phyloP scores from a whole-genome alignment of 2,797 vertebrate species.

The Rhynchonycteris naso region DNA sequence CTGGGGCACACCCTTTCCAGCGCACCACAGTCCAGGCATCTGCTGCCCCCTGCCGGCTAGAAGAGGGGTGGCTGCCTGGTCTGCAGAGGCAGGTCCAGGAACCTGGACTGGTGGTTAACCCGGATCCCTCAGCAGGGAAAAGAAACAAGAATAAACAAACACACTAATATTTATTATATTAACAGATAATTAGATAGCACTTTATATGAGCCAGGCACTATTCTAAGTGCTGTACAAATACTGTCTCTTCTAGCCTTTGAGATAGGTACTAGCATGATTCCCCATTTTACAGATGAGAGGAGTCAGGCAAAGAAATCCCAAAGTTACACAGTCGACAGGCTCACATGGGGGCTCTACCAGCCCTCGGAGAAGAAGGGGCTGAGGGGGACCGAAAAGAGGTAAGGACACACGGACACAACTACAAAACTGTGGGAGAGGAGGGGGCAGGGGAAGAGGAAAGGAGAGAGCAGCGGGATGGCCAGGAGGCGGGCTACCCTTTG shows the following conservation, averaged over 20 bases:
- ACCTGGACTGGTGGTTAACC: background rate
- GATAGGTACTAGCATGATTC: background rate
- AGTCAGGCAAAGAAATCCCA: background rate
- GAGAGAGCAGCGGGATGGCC: slow-evolving; percentile 10
- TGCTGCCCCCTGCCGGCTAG: slow-evolving; percentile 78
- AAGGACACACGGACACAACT: background rate
- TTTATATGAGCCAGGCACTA: background rate
- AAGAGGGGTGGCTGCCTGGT: background rate
- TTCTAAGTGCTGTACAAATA: background rate
- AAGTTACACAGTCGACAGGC: background rate
- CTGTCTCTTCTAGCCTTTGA: background rate
- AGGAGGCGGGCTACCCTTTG: slow-evolving; percentile 71
- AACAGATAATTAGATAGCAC: background rate
- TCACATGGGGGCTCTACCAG: background rate
- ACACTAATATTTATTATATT: background rate
- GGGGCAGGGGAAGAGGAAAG: background rate
- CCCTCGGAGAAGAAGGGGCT: background rate
- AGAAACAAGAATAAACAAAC: background rate
- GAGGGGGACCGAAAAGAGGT: background rate
- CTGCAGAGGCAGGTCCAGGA: background rate
- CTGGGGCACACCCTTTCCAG: background rate
- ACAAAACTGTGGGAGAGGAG: background rate
- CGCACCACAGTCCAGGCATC: slow-evolving; percentile 34
- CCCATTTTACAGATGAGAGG: background rate
- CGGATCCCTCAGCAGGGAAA: background rate